Conservation (phyloP, 2,113 vertebrate genomes). For the Osmerus eperlanus region DNA sequence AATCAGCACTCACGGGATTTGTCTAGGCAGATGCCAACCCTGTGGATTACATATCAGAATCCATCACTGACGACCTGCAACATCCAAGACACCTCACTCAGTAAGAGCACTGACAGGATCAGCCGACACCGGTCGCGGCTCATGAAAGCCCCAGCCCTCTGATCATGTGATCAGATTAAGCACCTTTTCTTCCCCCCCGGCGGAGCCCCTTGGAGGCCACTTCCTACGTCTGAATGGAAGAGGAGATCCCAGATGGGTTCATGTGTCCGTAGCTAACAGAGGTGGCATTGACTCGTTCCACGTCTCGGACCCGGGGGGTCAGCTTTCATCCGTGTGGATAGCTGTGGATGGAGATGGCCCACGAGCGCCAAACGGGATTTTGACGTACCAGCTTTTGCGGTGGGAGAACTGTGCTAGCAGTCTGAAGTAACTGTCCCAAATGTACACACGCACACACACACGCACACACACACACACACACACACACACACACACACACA, state of each 20-base stretch:
- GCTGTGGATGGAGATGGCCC: slow-evolving; percentile 38
- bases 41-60: slow-evolving; percentile 50
- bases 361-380: slow-evolving; percentile 45
- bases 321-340: slow-evolving; percentile 55
- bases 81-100: slow-evolving; percentile 36
- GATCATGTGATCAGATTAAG: slow-evolving; percentile 66
- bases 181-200: slow-evolving; percentile 62
- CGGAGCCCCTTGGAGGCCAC: slow-evolving; percentile 43
- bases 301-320: slow-evolving; percentile 62
- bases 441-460: background rate
- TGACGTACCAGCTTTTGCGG: slow-evolving; percentile 20
- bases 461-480: too few species aligned
- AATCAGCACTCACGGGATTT: slow-evolving; percentile 58
- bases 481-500: background rate
- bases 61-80: slow-evolving; percentile 40
- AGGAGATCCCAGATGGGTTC: slow-evolving; percentile 56
- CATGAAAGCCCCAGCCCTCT: slow-evolving; percentile 49
- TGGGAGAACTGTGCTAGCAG: background rate
- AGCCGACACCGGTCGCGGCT: slow-evolving; percentile 52
- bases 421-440: background rate
- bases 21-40: slow-evolving; percentile 48
- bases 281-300: slow-evolving; percentile 64
- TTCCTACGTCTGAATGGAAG: slow-evolving; percentile 70
- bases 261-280: slow-evolving; percentile 69
- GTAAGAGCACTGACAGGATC: slow-evolving; percentile 35